Conservation (phyloP, 2,888 invertebrate species). For the Liodrosophila aerea region DNA sequence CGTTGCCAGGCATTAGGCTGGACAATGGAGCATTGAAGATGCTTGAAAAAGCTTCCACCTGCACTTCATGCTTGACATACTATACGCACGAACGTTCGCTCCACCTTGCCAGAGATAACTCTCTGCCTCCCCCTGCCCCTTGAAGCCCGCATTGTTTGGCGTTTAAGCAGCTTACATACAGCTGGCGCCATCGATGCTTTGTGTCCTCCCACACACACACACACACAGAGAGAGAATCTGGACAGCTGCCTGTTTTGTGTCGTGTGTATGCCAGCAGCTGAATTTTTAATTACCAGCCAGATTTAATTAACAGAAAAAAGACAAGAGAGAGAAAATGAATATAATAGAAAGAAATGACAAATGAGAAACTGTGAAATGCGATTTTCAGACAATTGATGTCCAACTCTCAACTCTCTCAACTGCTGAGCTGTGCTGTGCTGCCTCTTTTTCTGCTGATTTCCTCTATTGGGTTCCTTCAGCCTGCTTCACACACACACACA, state of each 20-base stretch:
- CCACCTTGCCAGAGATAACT: no score
- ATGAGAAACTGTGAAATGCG: conserved; percentile 13
- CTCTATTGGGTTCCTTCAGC: no score
- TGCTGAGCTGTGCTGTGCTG: neutral
- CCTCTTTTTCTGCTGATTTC: neutral
- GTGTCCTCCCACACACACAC: conserved; percentile 10
- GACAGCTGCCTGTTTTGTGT: neutral
- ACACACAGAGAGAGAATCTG: conserved; percentile 1
- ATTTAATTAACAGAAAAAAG: conserved; percentile 51
- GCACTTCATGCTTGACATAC: neutral
- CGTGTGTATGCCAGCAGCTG: conserved; percentile 28
- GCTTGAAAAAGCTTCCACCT: conserved; percentile 14
- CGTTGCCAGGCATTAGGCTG: conserved; percentile 8
- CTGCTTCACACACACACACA: no score
- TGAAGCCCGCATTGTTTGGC: conserved; percentile 49
- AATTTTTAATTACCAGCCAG: conserved; percentile 64
- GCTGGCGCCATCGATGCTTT: neutral
- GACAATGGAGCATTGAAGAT: conserved; percentile 12
- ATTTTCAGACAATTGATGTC: conserved; percentile 30
- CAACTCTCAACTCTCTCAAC: neutral
- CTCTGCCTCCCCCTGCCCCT: conserved; percentile 6
- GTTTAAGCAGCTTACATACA: conserved; percentile 54
- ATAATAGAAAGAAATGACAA: neutral
- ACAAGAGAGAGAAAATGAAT: neutral
- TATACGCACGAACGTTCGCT: no score